A percentile compares a stretch with the other conserved stretches of the same genome.
Conservation (phyloP, 2,113 vertebrate species). For the Numenius arquata region DNA sequence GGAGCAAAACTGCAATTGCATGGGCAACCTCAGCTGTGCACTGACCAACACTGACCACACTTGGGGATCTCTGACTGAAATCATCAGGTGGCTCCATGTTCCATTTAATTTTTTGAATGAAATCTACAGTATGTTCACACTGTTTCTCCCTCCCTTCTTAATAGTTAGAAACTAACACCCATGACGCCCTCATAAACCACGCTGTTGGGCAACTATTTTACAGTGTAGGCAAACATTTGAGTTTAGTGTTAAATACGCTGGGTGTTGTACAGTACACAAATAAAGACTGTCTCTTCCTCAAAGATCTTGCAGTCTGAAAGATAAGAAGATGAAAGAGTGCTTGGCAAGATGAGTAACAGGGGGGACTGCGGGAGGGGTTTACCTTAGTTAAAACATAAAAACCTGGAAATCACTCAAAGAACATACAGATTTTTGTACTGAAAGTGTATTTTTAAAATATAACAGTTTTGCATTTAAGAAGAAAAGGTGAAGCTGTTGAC, state of each 20-base stretch:
- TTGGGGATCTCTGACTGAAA: neutral
- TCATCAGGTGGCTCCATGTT: neutral
- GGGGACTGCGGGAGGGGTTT: neutral
- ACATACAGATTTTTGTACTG: neutral
- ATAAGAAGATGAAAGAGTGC: slow-evolving; percentile 53
- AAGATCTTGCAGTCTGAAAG: slow-evolving; percentile 49
- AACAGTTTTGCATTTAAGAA: neutral
- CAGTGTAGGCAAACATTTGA: neutral
- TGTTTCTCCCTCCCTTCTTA: neutral
- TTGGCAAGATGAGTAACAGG: neutral
- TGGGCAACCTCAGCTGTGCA: neutral
- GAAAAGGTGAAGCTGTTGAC: neutral
- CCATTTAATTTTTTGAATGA: neutral
- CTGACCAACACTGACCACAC: rapidly evolving
- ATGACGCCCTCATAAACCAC: neutral
- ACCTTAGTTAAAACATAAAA: neutral
- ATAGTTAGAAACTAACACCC: slow-evolving; percentile 9
- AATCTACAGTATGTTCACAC: neutral
- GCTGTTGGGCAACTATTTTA: neutral
- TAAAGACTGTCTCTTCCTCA: slow-evolving; percentile 44
- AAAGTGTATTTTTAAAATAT: neutral
- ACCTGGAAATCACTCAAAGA: neutral
- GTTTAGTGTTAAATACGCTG: slow-evolving; percentile 7
- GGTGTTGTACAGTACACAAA: slow-evolving; percentile 34
- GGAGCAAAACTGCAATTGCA: neutral